Evolutionary conservation across 2,888 invertebrate species (phyloP), one percentile per base, ranked within the genome.

Genomic region (Cheiracanthium punctorium): DNA sequence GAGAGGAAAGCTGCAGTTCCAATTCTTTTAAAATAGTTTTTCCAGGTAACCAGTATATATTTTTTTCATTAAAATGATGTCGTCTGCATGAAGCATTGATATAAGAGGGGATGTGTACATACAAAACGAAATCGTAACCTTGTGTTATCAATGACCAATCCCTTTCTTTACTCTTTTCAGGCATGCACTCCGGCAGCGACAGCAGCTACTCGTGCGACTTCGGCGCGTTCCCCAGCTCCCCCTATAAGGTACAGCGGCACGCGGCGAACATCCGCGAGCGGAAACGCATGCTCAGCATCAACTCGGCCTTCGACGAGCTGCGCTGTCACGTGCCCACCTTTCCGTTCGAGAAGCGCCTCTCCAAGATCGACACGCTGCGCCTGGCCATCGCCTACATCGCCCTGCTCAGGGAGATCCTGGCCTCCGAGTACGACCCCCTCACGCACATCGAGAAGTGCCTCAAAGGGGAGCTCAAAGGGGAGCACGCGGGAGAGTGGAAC

Each of bases 301-400:
- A 91, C 95, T 97, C 98, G 95, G 98, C 98, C 92, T 98, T 98
- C 94, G 98, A 99, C 94, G 98, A 98, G 92, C 95, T 99, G 91
- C 94, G 99, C 80, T 96, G 96, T 90, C 98, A 98, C 93, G 98
- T 99, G 90, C 99, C 99, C 73, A 99, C 99, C 88, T 99, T 99
- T 92, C 99, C 99, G 0, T 99, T 98, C 92, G 99, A 99, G 93
- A 99, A 99, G 92, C 93, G 99, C 30, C 94, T 99, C 43, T 98
- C 98, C 91, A 99, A 99, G 93, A 99, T 99, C 90, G 99, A 99
- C 93, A 99, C 99, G 0, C 93, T 99, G 41, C 94, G 98, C 0
- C 93, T 99, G 90, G 99, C 99, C 58, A 99, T 99, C 88, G 98
- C 98, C 0, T 99, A 99, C 93, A 99, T 99, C 89, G 97, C 98